These are phyloP conservation scores for Atta texana DNA, from an alignment of 1,140 invertebrate species.

Conservation along the genomic window DNA sequence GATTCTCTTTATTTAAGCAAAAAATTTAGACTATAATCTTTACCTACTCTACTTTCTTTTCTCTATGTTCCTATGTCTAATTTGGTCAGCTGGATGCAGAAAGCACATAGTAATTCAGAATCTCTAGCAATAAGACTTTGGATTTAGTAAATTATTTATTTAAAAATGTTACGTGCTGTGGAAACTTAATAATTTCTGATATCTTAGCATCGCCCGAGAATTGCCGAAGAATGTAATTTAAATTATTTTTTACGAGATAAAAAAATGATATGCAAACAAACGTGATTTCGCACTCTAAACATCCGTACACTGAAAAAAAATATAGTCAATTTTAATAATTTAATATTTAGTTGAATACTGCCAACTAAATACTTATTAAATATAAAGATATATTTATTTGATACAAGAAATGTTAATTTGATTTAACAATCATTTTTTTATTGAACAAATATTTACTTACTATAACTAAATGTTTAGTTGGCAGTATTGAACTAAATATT, in stretches of 20 bases:
- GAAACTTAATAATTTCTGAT: background rate
- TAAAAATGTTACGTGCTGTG: background rate
- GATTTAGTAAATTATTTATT: background rate
- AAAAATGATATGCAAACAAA: background rate
- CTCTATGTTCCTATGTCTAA: background rate
- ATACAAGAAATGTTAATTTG: too few relatives aligned
- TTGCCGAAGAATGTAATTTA: background rate
- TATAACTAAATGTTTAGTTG: too few relatives aligned
- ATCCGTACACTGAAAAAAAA: too few relatives aligned
- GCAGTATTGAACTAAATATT: too few relatives aligned
- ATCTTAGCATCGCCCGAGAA: background rate
- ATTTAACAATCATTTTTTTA: too few relatives aligned
- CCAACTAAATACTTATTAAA: too few relatives aligned
- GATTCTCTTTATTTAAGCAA: background rate
- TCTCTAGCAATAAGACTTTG: background rate
- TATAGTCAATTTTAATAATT: too few relatives aligned
- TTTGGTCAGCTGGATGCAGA: background rate
- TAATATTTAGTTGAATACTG: too few relatives aligned
- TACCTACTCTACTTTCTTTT: background rate
- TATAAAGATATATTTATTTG: too few relatives aligned
- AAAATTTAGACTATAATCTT: too few relatives aligned
- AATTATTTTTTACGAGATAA: background rate
- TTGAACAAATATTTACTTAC: too few relatives aligned
- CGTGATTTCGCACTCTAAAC: background rate
- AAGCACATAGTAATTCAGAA: constrained; percentile 3